phyloP scores from a whole-genome alignment of 2,797 vertebrate genomes.

The Clarias fuscus region DNA sequence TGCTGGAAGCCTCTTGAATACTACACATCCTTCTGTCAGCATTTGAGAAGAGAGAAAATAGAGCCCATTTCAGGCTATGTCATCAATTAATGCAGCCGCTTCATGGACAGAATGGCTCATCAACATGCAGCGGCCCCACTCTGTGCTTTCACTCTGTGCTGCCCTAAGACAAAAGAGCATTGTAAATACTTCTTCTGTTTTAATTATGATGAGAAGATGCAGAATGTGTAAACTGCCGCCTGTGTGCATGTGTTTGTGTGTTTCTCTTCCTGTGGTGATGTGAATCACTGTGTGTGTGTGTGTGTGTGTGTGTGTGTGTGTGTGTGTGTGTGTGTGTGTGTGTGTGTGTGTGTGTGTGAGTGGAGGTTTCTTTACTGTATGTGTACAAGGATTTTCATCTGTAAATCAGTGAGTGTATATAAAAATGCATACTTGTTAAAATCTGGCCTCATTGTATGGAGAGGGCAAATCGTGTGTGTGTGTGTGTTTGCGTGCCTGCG shows the following conservation, averaged over 20 bases:
- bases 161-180: conserved; percentile 79
- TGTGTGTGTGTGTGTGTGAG: conserved; percentile 39
- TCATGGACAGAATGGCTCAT: conserved; percentile 75
- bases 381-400: neutral
- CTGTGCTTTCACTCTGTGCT: conserved; percentile 62
- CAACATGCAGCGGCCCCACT: conserved; percentile 73
- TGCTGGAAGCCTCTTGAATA: conserved; percentile 62
- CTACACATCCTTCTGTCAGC: conserved; percentile 69
- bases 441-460: conserved; percentile 5
- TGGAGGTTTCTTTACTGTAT: neutral
- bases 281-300: conserved; percentile 52
- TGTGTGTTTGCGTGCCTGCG: conserved; percentile 6
- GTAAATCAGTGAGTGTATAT: neutral
- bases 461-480: conserved; percentile 4
- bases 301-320: neutral
- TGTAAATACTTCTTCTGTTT: conserved; percentile 78
- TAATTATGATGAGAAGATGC: conserved; percentile 73
- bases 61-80: conserved; percentile 70
- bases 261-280: conserved; percentile 54
- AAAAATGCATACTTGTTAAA: neutral
- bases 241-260: conserved; percentile 36
- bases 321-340: conserved; percentile 13
- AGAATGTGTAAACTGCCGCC: conserved; percentile 50
- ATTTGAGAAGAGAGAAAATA: conserved; percentile 74
- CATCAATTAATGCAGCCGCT: conserved; percentile 74